These are phyloP conservation scores for Pilophorus perplexus DNA, from an alignment of 2,888 invertebrate species.

Conservation along the genomic window DNA sequence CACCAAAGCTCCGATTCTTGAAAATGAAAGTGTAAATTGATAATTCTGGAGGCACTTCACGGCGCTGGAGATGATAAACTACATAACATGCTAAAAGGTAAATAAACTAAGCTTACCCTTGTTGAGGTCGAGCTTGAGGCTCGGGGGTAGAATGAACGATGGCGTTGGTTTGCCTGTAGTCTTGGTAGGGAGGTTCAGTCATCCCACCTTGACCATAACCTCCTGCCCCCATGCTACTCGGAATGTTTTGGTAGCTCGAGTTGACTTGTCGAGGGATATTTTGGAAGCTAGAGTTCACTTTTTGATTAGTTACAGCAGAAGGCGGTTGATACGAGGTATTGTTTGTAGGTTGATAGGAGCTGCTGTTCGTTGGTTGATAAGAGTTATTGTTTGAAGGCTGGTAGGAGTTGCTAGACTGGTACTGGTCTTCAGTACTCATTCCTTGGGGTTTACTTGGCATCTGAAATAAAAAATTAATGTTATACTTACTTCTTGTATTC, in stretches of 20 bases:
- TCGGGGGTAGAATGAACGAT: conserved; percentile 38
- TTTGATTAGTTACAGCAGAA: background rate
- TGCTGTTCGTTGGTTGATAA: conserved; percentile 40
- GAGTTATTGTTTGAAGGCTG: conserved; percentile 43
- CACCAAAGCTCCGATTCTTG: conserved; percentile 31
- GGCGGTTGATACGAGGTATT: conserved; percentile 11
- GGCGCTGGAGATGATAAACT: no score
- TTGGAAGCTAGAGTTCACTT: conserved; percentile 47
- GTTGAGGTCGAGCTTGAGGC: conserved; percentile 22
- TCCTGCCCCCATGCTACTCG: conserved; percentile 21
- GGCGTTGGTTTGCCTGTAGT: conserved; percentile 35
- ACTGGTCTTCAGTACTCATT: conserved; percentile 50
- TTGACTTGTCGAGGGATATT: conserved; percentile 46
- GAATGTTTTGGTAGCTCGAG: conserved; percentile 32
- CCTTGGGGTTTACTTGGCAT: conserved; percentile 24
- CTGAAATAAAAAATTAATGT: background rate
- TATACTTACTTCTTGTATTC: no score
- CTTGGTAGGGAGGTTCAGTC: background rate
- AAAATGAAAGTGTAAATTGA: background rate
- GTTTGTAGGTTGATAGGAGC: conserved; percentile 38
- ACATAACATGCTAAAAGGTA: no score
- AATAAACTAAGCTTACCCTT: conserved; percentile 29
- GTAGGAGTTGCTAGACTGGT: conserved; percentile 46
- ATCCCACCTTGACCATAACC: conserved; percentile 2
- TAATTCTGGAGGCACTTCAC: no score